A percentile compares a stretch with the other conserved stretches of the same genome.
These are phyloP conservation scores for Pseudolaguvia tuberculata DNA, from an alignment of 2,113 vertebrate genomes.

Conservation along the genomic window DNA sequence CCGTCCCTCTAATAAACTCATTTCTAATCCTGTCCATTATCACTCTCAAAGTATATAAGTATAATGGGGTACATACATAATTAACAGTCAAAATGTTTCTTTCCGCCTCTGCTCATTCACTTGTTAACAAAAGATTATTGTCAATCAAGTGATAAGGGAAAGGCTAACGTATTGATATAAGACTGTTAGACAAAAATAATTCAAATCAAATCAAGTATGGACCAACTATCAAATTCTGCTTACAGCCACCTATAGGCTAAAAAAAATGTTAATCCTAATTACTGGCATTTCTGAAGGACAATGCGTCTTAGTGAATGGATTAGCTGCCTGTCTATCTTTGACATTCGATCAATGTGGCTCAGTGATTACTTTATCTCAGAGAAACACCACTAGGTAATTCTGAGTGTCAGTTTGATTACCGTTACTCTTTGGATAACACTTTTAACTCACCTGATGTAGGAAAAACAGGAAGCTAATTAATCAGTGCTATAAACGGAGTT, in stretches of 20 bases:
- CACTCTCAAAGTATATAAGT: too few relatives aligned
- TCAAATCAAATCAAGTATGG: too few relatives aligned
- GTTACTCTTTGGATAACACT: background rate
- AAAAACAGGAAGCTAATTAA: background rate
- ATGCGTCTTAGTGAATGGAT: background rate
- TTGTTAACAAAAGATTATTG: background rate
- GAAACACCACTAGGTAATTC: slow-evolving; percentile 12
- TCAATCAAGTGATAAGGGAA: too few relatives aligned
- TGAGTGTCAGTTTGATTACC: background rate
- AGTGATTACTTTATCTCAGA: slow-evolving; percentile 6
- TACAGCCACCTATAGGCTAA: too few relatives aligned
- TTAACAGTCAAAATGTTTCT: background rate
- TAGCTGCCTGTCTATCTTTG: slow-evolving; percentile 6
- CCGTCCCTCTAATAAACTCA: too few relatives aligned
- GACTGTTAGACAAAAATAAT: background rate
- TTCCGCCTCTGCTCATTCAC: background rate
- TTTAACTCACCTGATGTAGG: background rate
- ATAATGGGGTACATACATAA: too few relatives aligned
- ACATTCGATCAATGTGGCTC: background rate
- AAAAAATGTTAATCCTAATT: slow-evolving; percentile 16
- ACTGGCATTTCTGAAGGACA: slow-evolving; percentile 4
- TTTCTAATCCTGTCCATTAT: too few relatives aligned
- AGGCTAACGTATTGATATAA: background rate
- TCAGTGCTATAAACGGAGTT: background rate
- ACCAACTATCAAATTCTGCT: too few relatives aligned